Conservation (phyloP, 2,113 vertebrate genomes). For the Psophia crepitans region DNA sequence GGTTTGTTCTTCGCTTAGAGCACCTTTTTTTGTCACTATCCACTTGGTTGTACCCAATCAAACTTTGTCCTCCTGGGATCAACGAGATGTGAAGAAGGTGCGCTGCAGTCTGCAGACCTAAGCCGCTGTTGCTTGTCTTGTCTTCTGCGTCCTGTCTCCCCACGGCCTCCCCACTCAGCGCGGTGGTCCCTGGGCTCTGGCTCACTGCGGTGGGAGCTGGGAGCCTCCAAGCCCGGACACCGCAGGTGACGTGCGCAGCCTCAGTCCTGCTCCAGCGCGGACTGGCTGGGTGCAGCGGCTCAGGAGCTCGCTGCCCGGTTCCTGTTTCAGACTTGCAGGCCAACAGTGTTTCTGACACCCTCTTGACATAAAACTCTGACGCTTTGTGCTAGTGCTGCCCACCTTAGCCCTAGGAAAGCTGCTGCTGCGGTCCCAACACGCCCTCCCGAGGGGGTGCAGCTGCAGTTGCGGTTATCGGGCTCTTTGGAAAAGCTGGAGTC, state of each 20-base stretch:
- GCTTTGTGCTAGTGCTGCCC: not conserved
- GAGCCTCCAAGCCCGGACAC: not conserved
- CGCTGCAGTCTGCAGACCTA: not conserved
- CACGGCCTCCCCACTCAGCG: fast-evolving
- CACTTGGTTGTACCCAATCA: fast-evolving
- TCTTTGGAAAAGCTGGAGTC: not conserved
- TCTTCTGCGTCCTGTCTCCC: not conserved
- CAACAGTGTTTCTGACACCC: fast-evolving
- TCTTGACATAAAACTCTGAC: not conserved
- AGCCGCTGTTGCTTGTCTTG: not conserved
- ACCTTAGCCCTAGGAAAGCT: not conserved
- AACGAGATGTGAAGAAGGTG: fast-evolving
- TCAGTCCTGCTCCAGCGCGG: fast-evolving
- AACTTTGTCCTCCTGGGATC: too few relatives aligned
- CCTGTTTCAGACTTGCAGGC: not conserved
- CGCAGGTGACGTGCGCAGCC: fast-evolving
- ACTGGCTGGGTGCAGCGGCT: not conserved
- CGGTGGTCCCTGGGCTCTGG: fast-evolving
- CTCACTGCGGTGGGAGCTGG: fast-evolving
- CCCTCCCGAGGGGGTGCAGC: constrained; percentile 9
- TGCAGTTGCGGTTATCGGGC: not conserved
- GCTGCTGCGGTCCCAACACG: not conserved
- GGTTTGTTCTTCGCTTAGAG: not conserved
- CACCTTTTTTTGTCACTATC: not conserved
- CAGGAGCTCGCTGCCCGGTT: not conserved